Evolutionary conservation across 1,140 invertebrate genomes (phyloP).

Genomic region (Trachelipus rathkii): DNA sequence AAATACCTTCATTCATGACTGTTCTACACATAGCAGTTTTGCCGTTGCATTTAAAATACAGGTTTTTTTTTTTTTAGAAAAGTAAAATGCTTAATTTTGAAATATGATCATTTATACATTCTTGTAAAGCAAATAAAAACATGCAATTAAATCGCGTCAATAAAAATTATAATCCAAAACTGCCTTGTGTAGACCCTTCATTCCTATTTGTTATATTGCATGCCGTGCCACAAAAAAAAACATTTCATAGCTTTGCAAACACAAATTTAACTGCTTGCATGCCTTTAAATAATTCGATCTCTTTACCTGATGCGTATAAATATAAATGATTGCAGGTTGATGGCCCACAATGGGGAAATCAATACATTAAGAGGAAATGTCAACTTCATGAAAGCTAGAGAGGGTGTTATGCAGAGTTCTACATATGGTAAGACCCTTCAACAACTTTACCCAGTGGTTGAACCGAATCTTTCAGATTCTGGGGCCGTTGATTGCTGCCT

Average conservation of each 20-base stretch:
- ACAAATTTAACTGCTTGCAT: too few relatives aligned
- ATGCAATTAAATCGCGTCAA: too few relatives aligned
- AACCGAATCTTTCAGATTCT: constrained; percentile 95
- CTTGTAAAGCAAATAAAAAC: too few relatives aligned
- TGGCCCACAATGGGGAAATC: constrained; percentile 99
- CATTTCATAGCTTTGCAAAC: background rate
- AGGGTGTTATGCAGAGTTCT: constrained; percentile 92
- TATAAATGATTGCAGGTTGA: constrained; percentile 59
- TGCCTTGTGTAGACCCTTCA: constrained; percentile 14
- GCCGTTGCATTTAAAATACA: too few relatives aligned
- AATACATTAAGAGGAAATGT: constrained; percentile 97
- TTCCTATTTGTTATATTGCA: constrained; percentile 18
- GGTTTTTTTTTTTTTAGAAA: too few relatives aligned
- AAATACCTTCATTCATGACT: too few relatives aligned
- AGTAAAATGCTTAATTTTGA: too few relatives aligned
- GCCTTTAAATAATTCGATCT: too few relatives aligned
- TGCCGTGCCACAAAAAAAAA: constrained; percentile 12
- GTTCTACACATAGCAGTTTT: too few relatives aligned
- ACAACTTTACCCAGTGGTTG: constrained; percentile 93
- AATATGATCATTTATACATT: too few relatives aligned
- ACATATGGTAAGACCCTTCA: constrained; percentile 75
- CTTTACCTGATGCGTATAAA: too few relatives aligned
- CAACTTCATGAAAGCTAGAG: constrained; percentile 96
- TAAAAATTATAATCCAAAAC: too few relatives aligned
- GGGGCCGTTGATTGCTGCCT: constrained; percentile 95